Conservation (phyloP, 2,113 vertebrate species). For the Copsychus sechellarum region DNA sequence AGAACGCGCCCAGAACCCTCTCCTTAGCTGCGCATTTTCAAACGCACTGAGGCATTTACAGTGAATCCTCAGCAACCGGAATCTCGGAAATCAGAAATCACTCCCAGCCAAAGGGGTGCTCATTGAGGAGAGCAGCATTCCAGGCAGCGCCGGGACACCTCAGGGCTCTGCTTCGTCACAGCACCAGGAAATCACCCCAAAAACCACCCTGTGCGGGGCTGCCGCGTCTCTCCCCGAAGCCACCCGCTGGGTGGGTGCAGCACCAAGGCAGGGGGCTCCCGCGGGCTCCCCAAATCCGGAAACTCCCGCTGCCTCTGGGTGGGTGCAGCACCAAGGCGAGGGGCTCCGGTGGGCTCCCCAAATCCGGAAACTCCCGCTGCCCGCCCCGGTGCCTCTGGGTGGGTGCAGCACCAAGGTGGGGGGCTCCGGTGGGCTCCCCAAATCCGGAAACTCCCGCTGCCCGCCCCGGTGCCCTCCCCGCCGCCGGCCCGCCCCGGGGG, state of each 20-base stretch:
- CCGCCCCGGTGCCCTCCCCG: too few relatives aligned
- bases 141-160: not conserved
- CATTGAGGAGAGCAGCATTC: not conserved
- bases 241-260: not conserved
- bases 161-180: not conserved
- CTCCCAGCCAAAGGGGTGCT: not conserved
- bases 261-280: not conserved
- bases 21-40: not conserved
- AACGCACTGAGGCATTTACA: not conserved
- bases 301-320: not conserved
- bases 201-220: too few relatives aligned
- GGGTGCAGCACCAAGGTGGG: not conserved
- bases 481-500: not conserved
- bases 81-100: not conserved
- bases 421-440: accelerated
- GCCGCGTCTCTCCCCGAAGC: not conserved
- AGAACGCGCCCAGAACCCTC: not conserved
- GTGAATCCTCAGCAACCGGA: not conserved
- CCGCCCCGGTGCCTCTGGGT: too few relatives aligned
- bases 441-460: accelerated
- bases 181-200: not conserved
- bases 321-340: too few relatives aligned
- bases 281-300: accelerated
- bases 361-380: too few relatives aligned
- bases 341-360: too few relatives aligned